A percentile compares a stretch with the other conserved stretches of the same genome.
These are phyloP conservation scores for Nycticorax nycticorax DNA, from an alignment of 2,113 vertebrate genomes.

Conservation along the genomic window DNA sequence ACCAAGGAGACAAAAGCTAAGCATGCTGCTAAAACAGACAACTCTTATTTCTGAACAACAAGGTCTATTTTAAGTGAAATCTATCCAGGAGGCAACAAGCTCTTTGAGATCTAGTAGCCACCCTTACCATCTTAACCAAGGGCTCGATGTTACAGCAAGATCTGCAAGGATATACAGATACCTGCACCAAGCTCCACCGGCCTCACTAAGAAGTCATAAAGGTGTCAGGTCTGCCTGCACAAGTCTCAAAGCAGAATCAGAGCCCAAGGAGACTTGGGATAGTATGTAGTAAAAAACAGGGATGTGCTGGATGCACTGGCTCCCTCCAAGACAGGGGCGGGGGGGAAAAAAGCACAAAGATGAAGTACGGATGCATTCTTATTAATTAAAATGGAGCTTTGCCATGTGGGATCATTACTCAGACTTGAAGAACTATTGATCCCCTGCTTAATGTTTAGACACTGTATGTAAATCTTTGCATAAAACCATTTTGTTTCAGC, in stretches of 20 bases:
- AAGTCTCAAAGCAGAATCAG: background rate
- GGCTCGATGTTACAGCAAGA: background rate
- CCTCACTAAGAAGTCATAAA: background rate
- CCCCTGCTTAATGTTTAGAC: conserved; percentile 44
- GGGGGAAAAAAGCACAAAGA: background rate
- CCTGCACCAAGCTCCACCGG: background rate
- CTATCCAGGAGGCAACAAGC: background rate
- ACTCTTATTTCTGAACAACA: background rate
- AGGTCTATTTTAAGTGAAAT: background rate
- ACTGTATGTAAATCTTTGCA: conserved; percentile 68
- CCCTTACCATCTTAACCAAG: background rate
- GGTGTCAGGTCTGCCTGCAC: background rate
- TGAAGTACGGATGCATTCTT: background rate
- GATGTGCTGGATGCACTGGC: background rate
- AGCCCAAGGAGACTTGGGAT: background rate
- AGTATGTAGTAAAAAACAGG: background rate
- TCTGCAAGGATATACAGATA: background rate
- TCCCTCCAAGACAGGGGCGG: background rate
- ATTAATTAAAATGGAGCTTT: conserved; percentile 41
- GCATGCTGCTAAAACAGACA: background rate
- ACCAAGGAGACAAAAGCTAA: background rate
- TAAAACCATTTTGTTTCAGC: conserved; percentile 56
- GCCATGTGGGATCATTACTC: conserved; percentile 44
- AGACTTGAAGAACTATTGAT: conserved; percentile 50
- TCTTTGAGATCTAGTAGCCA: background rate